Evolutionary conservation across 2,113 vertebrate species (phyloP).

Genomic region (Lophura nycthemera): DNA sequence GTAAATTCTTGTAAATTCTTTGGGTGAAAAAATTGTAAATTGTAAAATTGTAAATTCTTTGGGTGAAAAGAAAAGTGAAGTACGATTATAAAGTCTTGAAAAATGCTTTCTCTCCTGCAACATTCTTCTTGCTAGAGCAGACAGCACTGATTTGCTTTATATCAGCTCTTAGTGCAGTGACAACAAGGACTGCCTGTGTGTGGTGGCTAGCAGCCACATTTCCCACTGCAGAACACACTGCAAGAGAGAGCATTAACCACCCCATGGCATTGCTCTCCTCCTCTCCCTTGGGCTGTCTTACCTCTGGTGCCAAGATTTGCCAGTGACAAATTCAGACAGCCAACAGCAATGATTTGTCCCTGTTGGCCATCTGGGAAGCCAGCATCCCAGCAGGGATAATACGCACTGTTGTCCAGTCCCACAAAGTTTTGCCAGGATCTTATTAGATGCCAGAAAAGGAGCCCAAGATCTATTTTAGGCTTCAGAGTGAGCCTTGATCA

Average conservation of each 20-base stretch:
- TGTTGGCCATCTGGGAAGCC: conserved; percentile 11
- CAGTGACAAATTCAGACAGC: not conserved
- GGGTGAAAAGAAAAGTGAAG: not conserved
- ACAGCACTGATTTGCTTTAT: not conserved
- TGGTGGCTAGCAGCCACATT: not conserved
- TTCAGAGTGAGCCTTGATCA: not conserved
- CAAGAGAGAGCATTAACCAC: not conserved
- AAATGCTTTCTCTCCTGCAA: not conserved
- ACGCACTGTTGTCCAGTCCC: not conserved
- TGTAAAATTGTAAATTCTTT: not conserved
- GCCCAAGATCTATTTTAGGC: not conserved
- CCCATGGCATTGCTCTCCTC: not conserved
- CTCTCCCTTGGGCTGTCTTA: not conserved
- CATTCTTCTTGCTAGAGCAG: not conserved
- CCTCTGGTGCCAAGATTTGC: not conserved
- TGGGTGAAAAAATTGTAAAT: not conserved
- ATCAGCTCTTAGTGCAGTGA: accelerated
- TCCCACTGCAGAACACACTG: not conserved
- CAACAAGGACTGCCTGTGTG: not conserved
- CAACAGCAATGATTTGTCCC: not conserved
- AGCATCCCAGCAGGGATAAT: conserved; percentile 8
- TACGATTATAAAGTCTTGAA: not conserved
- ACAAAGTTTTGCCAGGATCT: not conserved
- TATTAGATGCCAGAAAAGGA: not conserved
- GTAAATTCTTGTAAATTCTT: not conserved